These are phyloP conservation scores for Manacus vitellinus DNA, from an alignment of 2,113 vertebrate genomes.

Conservation along the genomic window DNA sequence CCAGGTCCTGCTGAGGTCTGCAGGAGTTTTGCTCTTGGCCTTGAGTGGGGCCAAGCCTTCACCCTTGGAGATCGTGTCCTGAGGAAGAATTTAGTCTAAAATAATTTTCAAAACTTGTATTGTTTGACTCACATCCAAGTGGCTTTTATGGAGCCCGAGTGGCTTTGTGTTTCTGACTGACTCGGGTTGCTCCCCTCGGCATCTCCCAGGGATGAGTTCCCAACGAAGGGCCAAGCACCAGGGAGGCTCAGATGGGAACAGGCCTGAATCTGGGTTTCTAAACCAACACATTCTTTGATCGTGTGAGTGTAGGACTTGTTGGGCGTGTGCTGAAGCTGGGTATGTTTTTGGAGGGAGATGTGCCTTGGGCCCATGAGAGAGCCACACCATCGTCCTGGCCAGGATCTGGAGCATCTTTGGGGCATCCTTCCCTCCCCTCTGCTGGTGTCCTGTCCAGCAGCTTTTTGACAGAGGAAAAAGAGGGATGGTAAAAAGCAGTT, in stretches of 20 bases:
- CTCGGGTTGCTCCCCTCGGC: background rate
- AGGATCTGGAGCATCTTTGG: background rate
- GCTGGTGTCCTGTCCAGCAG: background rate
- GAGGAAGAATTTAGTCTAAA: constrained; percentile 34
- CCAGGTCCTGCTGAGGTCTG: constrained; percentile 44
- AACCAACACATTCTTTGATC: background rate
- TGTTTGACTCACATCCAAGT: background rate
- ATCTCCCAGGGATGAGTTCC: background rate
- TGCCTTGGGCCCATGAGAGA: background rate
- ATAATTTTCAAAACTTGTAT: background rate
- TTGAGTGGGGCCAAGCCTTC: background rate
- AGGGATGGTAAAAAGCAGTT: background rate
- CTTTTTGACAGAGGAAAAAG: background rate
- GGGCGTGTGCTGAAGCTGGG: rapidly evolving
- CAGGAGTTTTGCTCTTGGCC: constrained; percentile 38
- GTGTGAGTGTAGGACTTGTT: background rate
- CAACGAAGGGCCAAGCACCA: rapidly evolving
- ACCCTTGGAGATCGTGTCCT: background rate
- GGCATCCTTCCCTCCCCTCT: background rate
- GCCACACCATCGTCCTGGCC: rapidly evolving
- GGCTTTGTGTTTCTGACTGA: background rate
- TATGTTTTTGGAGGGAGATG: background rate
- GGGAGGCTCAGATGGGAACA: background rate
- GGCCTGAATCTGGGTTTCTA: rapidly evolving
- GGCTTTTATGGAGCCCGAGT: background rate